Percentiles rank a stretch among this genome's conserved stretches.
Conservation (phyloP, 2,797 vertebrate species). For the Trichosurus vulpecula region DNA sequence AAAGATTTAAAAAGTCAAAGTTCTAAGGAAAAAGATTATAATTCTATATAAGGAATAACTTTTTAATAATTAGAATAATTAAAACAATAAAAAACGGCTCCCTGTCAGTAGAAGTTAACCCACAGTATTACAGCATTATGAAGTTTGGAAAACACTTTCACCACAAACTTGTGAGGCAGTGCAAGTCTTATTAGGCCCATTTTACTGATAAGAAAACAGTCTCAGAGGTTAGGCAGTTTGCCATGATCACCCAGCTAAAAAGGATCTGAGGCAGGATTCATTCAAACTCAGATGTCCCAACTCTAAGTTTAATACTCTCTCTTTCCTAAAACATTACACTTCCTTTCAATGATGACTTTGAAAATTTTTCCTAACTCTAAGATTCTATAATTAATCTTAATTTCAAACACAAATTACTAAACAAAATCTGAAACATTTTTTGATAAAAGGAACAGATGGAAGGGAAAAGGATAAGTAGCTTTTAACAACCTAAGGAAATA, state of each 20-base stretch:
- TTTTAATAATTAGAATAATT: neutral
- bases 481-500: slow-evolving; percentile 53
- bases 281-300: neutral
- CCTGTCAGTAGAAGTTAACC: neutral
- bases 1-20: neutral
- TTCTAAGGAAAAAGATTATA: neutral
- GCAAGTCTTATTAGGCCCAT: neutral
- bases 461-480: slow-evolving; percentile 34
- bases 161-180: neutral
- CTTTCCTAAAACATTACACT: neutral
- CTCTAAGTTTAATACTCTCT: neutral
- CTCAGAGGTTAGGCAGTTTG: neutral
- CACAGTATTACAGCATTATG: neutral
- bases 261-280: neutral
- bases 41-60: neutral
- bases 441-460: slow-evolving; percentile 40
- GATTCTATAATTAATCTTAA: neutral
- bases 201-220: neutral
- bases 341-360: neutral
- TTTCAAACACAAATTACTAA: slow-evolving; percentile 45
- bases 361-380: neutral
- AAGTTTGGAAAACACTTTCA: neutral
- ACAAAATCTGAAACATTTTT: slow-evolving; percentile 53
- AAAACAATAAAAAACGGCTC: neutral
- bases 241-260: neutral